phyloP scores from a whole-genome alignment of 2,797 vertebrate genomes.

The Nyctalus aviator region DNA sequence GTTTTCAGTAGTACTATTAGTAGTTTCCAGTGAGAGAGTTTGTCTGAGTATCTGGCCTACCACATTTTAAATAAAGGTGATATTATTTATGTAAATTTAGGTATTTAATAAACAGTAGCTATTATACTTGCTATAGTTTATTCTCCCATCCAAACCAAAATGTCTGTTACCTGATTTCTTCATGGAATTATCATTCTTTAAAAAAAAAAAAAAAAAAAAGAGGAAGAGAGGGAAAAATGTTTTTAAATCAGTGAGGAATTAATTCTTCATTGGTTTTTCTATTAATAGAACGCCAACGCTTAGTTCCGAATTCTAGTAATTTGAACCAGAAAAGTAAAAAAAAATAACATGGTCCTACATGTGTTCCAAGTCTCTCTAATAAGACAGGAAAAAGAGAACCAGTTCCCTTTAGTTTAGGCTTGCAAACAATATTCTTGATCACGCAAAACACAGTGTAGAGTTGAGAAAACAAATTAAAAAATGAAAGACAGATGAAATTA shows the following conservation, averaged over 20 bases:
- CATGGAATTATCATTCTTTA: background rate
- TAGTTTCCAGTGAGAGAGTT: background rate
- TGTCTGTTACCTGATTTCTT: background rate
- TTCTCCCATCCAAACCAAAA: background rate
- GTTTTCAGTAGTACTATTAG: background rate
- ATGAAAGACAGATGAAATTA: background rate
- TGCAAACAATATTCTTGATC: slow-evolving; percentile 56
- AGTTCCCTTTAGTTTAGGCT: slow-evolving; percentile 54
- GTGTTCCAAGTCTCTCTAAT: slow-evolving; percentile 51
- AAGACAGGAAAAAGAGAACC: slow-evolving; percentile 60
- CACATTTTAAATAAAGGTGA: background rate
- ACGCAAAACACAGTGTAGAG: slow-evolving; percentile 41
- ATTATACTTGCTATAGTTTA: background rate
- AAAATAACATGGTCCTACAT: slow-evolving; percentile 15
- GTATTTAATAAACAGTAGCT: background rate
- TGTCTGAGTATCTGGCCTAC: background rate
- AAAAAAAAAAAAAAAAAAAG: background rate
- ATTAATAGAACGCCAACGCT: slow-evolving; percentile 60
- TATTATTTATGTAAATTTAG: background rate
- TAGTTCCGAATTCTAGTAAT: slow-evolving; percentile 65
- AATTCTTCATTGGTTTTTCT: slow-evolving; percentile 60
- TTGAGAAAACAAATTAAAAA: slow-evolving; percentile 6
- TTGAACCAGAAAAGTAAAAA: slow-evolving; percentile 70
- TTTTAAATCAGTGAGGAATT: slow-evolving; percentile 40
- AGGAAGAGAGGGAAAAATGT: background rate